Base-by-base conservation (phyloP, 2,888 invertebrate species). In the Zhengitettix transpicula region DNA sequence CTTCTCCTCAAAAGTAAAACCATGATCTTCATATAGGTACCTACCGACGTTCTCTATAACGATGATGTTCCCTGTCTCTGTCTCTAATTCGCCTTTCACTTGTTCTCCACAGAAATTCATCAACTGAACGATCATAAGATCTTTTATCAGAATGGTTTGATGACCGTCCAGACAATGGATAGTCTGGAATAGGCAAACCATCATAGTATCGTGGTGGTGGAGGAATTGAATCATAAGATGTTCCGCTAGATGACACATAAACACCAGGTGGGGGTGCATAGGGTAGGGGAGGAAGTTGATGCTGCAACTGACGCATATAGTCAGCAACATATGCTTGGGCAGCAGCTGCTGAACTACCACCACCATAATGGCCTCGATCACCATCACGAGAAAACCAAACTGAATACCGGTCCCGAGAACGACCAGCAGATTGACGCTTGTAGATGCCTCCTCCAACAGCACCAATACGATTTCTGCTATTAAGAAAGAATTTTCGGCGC, bases 301-400 rank as follows among this genome's bases (percentile, higher is more conserved):
- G 88, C 69, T 89, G 88, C 87, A 89, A 88, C 41, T 86, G 87
- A 42, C 89, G 79, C 86, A 92, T 89, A 69, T 91, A 92, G 70
- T 92, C 91, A 14, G 89, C 89, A 41, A 89, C 87, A 72, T 89
- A 89, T 1, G 89, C 89, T 69, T 89, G 89, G n/a, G 89, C 89
- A 12, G 83, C 83, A 9, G 83, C 83, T 16, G 84, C 83, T 59
- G 82, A 79, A 40, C 80, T 71, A 11, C 73, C 79, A 41, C 80
- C 72, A 14, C 73, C 66, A 41, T 76, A 74, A 41, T 78, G 71
- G 15, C 74, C 70, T 1, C 76, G 73, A 44, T 79, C 79, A 47
- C 76, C 69, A 58, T 63, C 60, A 52, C 61, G 42, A 10, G 80
- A 78, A 69, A 83, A 84, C 81, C 84, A 85, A 55, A 78, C 73